phyloP scores from a whole-genome alignment of 1,140 invertebrate genomes.

The Drosophila kepulauana region DNA sequence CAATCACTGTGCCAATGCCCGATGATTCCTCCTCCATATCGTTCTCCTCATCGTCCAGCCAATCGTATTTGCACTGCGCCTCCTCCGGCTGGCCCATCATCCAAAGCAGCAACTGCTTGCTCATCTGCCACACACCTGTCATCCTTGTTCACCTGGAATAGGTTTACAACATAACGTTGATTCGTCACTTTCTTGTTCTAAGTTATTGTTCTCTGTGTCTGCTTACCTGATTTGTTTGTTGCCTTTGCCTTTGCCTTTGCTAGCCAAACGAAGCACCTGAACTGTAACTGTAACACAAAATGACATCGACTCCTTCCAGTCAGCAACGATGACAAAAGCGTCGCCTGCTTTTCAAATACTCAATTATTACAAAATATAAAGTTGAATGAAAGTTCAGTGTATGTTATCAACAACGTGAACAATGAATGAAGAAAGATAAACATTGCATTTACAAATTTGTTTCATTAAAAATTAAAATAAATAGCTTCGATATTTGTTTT shows the following conservation, averaged over 20 bases:
- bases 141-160: conserved; percentile 4
- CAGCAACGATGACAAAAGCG: background rate
- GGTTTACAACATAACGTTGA: too few species aligned
- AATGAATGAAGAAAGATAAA: too few species aligned
- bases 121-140: conserved; percentile 19
- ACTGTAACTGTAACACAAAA: background rate
- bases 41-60: background rate
- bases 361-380: too few species aligned
- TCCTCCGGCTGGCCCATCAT: background rate
- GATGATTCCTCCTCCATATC: conserved; percentile 38
- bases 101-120: conserved; percentile 4
- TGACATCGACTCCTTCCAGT: background rate
- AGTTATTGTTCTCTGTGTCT: too few species aligned
- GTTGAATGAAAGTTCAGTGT: too few species aligned
- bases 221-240: too few species aligned
- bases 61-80: conserved; percentile 6
- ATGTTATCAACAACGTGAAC: too few species aligned
- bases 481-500: too few species aligned
- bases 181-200: too few species aligned
- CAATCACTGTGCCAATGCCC: conserved; percentile 44
- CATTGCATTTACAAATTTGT: too few species aligned
- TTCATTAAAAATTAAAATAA: too few species aligned
- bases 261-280: background rate
- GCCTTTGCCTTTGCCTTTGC: background rate
- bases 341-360: background rate